Evolutionary conservation across 1,140 invertebrate species (phyloP).

Genomic region (Nymphalis io): DNA sequence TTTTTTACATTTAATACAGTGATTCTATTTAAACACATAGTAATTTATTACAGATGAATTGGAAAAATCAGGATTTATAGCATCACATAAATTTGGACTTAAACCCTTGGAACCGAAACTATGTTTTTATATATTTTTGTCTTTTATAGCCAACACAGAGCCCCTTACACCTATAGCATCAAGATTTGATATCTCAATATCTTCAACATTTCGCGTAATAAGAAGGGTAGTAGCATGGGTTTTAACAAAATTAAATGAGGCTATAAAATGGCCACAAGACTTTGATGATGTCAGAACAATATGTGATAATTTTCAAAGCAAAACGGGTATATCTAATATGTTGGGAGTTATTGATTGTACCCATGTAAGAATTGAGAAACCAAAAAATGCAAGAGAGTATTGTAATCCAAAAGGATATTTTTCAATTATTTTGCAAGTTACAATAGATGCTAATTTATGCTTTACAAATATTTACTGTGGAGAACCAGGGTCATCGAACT

Average conservation of each 20-base stretch:
- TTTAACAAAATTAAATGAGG: conserved; percentile 61
- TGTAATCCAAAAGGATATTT: conserved; percentile 64
- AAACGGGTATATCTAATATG: conserved; percentile 55
- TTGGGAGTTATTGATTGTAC: conserved; percentile 61
- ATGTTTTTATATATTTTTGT: conserved; percentile 67
- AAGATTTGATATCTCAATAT: conserved; percentile 68
- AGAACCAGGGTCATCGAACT: conserved; percentile 59
- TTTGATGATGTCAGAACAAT: conserved; percentile 49
- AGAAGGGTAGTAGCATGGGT: conserved; percentile 62
- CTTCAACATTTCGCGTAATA: conserved; percentile 64
- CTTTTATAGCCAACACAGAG: conserved; percentile 61
- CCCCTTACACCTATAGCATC: conserved; percentile 61
- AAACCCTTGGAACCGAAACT: conserved; percentile 61
- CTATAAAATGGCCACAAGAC: conserved; percentile 59
- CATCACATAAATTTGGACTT: conserved; percentile 61
- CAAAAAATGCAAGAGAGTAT: conserved; percentile 60
- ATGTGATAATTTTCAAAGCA: conserved; percentile 53
- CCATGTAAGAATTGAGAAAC: conserved; percentile 65
- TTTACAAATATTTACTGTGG: conserved; percentile 63
- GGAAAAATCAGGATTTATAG: conserved; percentile 56
- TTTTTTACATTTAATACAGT: no score
- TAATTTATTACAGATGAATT: conserved; percentile 34
- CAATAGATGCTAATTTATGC: conserved; percentile 56
- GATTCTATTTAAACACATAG: no score
- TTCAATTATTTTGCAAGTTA: conserved; percentile 61